Percentiles rank a stretch among this genome's conserved stretches.
Conservation (phyloP, 92 coral and sea anemone species). For the Parazoanthus swiftii region DNA sequence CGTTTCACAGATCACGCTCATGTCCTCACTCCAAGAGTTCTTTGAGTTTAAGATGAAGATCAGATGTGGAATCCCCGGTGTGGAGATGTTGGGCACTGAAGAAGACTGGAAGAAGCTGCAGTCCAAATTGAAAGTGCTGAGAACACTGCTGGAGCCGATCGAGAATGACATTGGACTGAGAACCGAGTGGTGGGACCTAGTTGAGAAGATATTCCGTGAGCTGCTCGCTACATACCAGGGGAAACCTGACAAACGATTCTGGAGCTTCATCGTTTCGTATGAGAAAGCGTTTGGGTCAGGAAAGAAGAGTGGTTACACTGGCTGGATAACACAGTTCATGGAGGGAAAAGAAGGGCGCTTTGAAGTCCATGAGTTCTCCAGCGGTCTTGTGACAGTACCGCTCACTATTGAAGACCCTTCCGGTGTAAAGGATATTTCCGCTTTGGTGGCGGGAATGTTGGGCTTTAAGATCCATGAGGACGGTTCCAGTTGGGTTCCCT, state of each 20-base stretch:
- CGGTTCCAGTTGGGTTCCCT: neutral
- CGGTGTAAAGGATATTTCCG: slow-evolving; percentile 44
- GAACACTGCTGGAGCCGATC: slow-evolving; percentile 46
- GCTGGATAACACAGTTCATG: slow-evolving; percentile 57
- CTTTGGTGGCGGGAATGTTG: slow-evolving; percentile 65
- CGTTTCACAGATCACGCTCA: slow-evolving; percentile 29
- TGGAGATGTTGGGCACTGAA: neutral
- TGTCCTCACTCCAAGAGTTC: slow-evolving; percentile 49
- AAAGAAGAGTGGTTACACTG: slow-evolving; percentile 11
- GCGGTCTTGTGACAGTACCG: slow-evolving; percentile 35
- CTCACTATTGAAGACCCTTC: neutral
- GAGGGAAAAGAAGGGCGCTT: slow-evolving; percentile 34
- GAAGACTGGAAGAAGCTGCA: no score
- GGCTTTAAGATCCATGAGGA: slow-evolving; percentile 45
- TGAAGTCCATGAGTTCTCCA: slow-evolving; percentile 14
- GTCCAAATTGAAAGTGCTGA: no score
- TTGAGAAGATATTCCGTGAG: slow-evolving; percentile 51
- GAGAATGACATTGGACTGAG: slow-evolving; percentile 48
- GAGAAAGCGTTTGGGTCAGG: slow-evolving; percentile 44
- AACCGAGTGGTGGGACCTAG: slow-evolving; percentile 62
- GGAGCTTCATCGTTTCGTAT: slow-evolving; percentile 53
- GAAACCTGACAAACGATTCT: slow-evolving; percentile 50
- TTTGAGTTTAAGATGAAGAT: slow-evolving; percentile 9
- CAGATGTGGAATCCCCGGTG: slow-evolving; percentile 61
- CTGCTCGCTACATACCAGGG: slow-evolving; percentile 42